phyloP scores from a whole-genome alignment of 2,113 vertebrate species.

The Forbesichthys agassizii region DNA sequence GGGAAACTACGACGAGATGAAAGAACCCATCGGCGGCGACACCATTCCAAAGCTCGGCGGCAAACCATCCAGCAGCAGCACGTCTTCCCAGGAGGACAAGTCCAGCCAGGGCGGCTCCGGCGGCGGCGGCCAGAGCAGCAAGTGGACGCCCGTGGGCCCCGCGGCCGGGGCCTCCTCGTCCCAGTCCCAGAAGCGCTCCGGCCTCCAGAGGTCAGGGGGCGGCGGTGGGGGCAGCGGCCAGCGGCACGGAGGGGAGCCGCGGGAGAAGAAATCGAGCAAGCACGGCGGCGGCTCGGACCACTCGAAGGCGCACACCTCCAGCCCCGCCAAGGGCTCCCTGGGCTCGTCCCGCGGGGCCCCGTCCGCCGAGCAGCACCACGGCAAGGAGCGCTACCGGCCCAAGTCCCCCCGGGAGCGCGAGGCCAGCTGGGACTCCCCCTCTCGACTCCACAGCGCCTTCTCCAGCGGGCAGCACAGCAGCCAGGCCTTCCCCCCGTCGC shows the following conservation, averaged over 20 bases:
- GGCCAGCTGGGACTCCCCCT: conserved; percentile 95
- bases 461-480: conserved; percentile 87
- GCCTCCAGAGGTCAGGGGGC: conserved; percentile 77
- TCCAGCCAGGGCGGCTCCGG: conserved; percentile 79
- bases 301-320: conserved; percentile 88
- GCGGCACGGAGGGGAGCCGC: conserved; percentile 86
- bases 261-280: conserved; percentile 89
- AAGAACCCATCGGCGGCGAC: conserved; percentile 91
- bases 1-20: conserved; percentile 98
- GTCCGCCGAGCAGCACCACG: conserved; percentile 87
- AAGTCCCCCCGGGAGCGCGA: conserved; percentile 94
- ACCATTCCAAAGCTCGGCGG: conserved; percentile 86
- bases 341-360: conserved; percentile 83
- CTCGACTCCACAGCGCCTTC: conserved; percentile 87
- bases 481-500: conserved; percentile 93
- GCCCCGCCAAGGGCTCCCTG: conserved; percentile 87
- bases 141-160: conserved; percentile 96
- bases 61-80: conserved; percentile 85
- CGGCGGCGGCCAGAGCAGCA: conserved; percentile 86
- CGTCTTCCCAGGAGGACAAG: conserved; percentile 88
- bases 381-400: conserved; percentile 92
- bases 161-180: conserved; percentile 81
- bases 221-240: conserved; percentile 77
- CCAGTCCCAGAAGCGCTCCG: conserved; percentile 89
- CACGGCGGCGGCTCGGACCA: conserved; percentile 86